A percentile compares a stretch with the other conserved stretches of the same genome.
Evolutionary conservation across 2,888 invertebrate species (phyloP).

Genomic region (Argyresthia goedartella): DNA sequence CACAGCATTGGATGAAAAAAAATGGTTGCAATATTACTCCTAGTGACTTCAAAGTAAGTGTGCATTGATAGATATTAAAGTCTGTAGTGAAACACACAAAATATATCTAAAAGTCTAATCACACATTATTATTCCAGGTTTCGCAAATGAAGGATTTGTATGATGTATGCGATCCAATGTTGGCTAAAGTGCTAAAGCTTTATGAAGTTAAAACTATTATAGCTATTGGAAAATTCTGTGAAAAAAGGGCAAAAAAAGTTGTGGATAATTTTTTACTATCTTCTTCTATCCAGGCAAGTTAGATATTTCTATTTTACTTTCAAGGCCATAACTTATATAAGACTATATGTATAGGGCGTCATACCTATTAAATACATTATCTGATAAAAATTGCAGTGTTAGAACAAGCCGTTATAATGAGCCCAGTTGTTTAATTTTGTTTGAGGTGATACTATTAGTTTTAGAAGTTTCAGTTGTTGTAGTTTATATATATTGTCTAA

Average conservation of each 20-base stretch:
- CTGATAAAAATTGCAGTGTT: no score
- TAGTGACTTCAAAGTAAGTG: constrained; percentile 79
- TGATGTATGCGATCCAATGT: constrained; percentile 76
- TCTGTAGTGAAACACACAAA: background rate
- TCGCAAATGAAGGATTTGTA: constrained; percentile 68
- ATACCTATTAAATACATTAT: no score
- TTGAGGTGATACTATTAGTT: no score
- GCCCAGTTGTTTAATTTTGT: no score
- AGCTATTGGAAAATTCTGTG: constrained; percentile 85
- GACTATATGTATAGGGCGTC: no score
- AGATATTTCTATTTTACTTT: constrained; percentile 6
- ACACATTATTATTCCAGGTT: constrained; percentile 49
- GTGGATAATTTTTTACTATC: constrained; percentile 51
- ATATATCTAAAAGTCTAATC: background rate
- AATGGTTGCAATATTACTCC: constrained; percentile 90
- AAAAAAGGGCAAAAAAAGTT: constrained; percentile 73
- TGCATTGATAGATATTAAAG: no score
- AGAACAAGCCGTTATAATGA: no score
- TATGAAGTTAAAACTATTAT: constrained; percentile 80
- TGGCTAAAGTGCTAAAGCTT: constrained; percentile 77
- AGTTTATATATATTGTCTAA: no score
- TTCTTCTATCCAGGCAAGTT: constrained; percentile 41
- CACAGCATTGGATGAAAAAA: constrained; percentile 83
- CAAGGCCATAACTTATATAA: no score
- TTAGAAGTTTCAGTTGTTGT: no score